Evolutionary conservation across 2,113 vertebrate genomes (phyloP).

Genomic region (Ceuthmochares aereus): DNA sequence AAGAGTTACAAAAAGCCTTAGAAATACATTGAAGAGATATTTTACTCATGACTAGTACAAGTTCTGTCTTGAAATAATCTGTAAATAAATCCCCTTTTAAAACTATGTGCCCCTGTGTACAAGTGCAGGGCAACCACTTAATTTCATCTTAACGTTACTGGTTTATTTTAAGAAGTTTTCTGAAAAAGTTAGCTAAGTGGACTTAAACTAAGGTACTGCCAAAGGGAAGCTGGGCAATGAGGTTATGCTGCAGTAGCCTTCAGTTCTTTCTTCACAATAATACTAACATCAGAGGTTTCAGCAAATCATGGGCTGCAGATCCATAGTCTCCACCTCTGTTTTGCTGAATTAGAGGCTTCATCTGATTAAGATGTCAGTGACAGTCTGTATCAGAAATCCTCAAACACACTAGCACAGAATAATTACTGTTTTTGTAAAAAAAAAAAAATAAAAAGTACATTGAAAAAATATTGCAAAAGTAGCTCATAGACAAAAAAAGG

Average conservation of each 20-base stretch:
- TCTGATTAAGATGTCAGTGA: not conserved
- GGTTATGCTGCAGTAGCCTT: not conserved
- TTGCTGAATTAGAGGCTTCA: not conserved
- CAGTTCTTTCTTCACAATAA: not conserved
- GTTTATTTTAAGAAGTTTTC: not conserved
- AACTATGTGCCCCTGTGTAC: not conserved
- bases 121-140: not conserved
- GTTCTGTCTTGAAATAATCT: not conserved
- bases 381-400: not conserved
- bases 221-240: rapidly evolving
- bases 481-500: not conserved
- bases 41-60: not conserved
- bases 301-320: not conserved
- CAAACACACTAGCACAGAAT: not conserved
- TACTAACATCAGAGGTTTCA: not conserved
- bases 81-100: not conserved
- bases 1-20: not conserved
- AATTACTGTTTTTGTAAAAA: not conserved
- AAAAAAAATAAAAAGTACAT: not conserved
- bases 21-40: not conserved
- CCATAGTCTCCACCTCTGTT: rapidly evolving
- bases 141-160: not conserved
- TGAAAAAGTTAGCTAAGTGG: not conserved
- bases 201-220: not conserved
- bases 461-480: not conserved